Evolutionary conservation across 2,888 invertebrate genomes (phyloP).

Genomic region (Erannis defoliaria): DNA sequence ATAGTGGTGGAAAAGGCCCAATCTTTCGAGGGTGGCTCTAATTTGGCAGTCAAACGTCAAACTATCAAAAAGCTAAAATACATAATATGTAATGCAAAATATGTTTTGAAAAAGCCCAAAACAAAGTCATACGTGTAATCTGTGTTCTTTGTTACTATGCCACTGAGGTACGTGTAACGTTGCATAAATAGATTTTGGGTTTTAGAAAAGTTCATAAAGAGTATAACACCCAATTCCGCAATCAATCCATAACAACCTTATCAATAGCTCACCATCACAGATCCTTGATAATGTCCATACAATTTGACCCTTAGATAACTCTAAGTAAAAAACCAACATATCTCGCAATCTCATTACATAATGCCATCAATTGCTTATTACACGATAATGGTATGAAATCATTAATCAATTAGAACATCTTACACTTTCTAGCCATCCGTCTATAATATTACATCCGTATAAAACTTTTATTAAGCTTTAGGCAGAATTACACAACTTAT

Average conservation of each 20-base stretch:
- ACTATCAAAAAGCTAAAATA: too few species aligned
- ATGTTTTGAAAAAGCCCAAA: too few species aligned
- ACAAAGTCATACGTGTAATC: too few species aligned
- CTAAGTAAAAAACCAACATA: slow-evolving; percentile 21
- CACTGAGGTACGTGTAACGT: too few species aligned
- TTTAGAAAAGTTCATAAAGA: too few species aligned
- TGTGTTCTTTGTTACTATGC: too few species aligned
- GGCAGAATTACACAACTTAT: slow-evolving; percentile 33
- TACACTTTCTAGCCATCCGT: slow-evolving; percentile 43
- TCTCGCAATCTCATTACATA: slow-evolving; percentile 32
- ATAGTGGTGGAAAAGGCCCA: too few species aligned
- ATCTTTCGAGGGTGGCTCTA: too few species aligned
- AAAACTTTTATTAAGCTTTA: slow-evolving; percentile 26
- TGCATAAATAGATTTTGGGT: too few species aligned
- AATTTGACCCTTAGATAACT: slow-evolving; percentile 31
- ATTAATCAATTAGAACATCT: slow-evolving; percentile 54
- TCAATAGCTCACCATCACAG: slow-evolving; percentile 12
- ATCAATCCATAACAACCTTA: neutral
- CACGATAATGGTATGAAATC: slow-evolving; percentile 39
- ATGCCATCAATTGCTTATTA: slow-evolving; percentile 33
- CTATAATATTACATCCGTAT: slow-evolving; percentile 31
- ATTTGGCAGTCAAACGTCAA: too few species aligned
- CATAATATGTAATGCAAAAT: too few species aligned
- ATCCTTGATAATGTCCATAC: slow-evolving; percentile 30
- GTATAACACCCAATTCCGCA: neutral